These are phyloP conservation scores for Acrocyrtus sp. DNA, from an alignment of 2,888 invertebrate genomes.

Conservation along the genomic window DNA sequence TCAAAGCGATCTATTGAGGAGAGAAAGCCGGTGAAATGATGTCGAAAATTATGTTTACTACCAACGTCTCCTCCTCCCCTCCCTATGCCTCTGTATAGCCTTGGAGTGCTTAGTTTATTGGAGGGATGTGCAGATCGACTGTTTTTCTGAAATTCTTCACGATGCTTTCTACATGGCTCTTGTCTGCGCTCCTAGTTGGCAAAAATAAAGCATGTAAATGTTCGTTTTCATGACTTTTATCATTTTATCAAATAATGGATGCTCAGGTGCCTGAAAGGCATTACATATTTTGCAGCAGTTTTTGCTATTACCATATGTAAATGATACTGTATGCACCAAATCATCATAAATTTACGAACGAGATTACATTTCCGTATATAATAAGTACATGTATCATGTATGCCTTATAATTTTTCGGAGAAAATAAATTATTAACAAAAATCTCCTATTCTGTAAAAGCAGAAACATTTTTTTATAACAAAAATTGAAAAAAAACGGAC, in stretches of 20 bases:
- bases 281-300: neutral
- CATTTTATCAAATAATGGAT: neutral
- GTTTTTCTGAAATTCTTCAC: constrained; percentile 43
- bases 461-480: too few relatives aligned
- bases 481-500: neutral
- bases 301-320: too few relatives aligned
- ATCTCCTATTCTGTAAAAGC: too few relatives aligned
- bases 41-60: too few relatives aligned
- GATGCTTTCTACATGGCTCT: constrained; percentile 59
- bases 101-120: constrained; percentile 38
- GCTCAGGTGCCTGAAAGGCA: neutral
- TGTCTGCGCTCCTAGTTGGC: constrained; percentile 51
- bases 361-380: too few relatives aligned
- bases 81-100: constrained; percentile 22
- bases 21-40: neutral
- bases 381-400: too few relatives aligned
- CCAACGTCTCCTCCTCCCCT: neutral
- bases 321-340: too few relatives aligned
- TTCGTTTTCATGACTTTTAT: neutral
- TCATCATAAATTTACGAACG: too few relatives aligned
- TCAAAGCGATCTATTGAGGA: constrained; percentile 39
- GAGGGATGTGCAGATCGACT: constrained; percentile 18
- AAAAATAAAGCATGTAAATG: neutral
- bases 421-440: too few relatives aligned
- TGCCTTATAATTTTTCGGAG: too few relatives aligned